Evolutionary conservation across 2,888 invertebrate genomes (phyloP), one percentile per base, ranked within the genome.

Genomic region (Meiosimyza platycephala): DNA sequence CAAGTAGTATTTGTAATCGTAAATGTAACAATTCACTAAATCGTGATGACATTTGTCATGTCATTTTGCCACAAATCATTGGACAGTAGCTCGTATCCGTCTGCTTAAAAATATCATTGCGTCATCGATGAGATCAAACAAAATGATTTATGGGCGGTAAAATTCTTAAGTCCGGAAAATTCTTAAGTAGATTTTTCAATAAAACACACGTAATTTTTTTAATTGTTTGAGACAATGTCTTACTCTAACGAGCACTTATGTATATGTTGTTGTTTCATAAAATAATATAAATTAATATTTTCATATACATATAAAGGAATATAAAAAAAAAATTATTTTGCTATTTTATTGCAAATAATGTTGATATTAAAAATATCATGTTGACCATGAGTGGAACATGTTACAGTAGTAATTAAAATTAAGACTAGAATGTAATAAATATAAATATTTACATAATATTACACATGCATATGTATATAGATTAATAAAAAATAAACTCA

Each of bases 31-130:
- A 50, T 68, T 68, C 12, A 22, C 47, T 16, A 57, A 54, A 67
- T 57, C 67, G 68, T 69, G 57, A 50, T 69, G 68, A 69, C 68
- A 69, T 69, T 69, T 69, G 68, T 69, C 68, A 69, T 69, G 59
- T 67, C 67, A 67, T 40, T 12, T 57, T 48, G 11, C 13, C 57
- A 54, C 40, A 18, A 18, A 18, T 40, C 48, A 9, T 63, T n/a
- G 48, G 15, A 40, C 52, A 33, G 66, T 47, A 67, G 57, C 59
- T n/a, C 15, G 57, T 59, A 69, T 69, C 68, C 68, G 68, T 59
- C 59, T 67, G 18, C 48, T 22, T 47, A 67, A 48, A 16, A 57
- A 6, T 47, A 67, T 67, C 57, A 57, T 68, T 33, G 50, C 68
- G 60, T 69, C 68, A 69, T 60, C 40, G 54, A 66, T 66, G 40